These are phyloP conservation scores for Lycodopsis pacificus DNA, from an alignment of 2,797 vertebrate genomes.

Conservation along the genomic window DNA sequence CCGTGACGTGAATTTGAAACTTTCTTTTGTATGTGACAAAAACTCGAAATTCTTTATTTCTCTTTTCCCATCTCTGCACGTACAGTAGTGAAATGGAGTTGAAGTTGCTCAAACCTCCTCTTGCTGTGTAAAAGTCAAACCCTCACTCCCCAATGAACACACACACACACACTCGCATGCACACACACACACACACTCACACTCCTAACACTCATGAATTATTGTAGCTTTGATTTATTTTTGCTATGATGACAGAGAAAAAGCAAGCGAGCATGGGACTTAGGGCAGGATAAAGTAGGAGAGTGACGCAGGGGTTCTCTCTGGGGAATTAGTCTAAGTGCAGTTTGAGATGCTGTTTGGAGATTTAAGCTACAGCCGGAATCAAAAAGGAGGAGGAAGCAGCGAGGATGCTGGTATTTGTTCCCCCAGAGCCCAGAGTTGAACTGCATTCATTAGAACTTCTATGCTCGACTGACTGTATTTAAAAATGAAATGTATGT, in stretches of 20 bases:
- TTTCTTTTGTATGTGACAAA: constrained; percentile 22
- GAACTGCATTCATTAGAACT: constrained; percentile 31
- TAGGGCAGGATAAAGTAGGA: constrained; percentile 39
- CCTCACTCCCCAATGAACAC: constrained; percentile 1
- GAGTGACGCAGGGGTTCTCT: constrained; percentile 60
- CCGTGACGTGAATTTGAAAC: constrained; percentile 23
- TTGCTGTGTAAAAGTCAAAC: constrained; percentile 30
- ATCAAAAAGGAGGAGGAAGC: constrained; percentile 32
- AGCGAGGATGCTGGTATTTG: constrained; percentile 30
- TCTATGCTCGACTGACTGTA: not conserved
- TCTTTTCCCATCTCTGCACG: constrained; percentile 12
- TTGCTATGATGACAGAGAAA: constrained; percentile 57
- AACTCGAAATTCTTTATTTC: constrained; percentile 28
- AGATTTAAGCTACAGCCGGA: constrained; percentile 63
- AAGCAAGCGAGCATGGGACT: constrained; percentile 34
- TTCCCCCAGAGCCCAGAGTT: constrained; percentile 9
- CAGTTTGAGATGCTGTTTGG: constrained; percentile 71
- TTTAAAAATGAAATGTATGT: constrained; percentile 29
- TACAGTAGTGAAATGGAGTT: constrained; percentile 32
- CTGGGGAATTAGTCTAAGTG: constrained; percentile 63
- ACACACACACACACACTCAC: constrained; percentile 29
- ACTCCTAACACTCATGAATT: constrained; percentile 71
- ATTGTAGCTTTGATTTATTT: constrained; percentile 78
- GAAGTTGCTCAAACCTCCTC: constrained; percentile 37
- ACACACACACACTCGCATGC: constrained; percentile 16